phyloP scores from a whole-genome alignment of 2,797 vertebrate genomes.

The Cyclopterus lumpus region DNA sequence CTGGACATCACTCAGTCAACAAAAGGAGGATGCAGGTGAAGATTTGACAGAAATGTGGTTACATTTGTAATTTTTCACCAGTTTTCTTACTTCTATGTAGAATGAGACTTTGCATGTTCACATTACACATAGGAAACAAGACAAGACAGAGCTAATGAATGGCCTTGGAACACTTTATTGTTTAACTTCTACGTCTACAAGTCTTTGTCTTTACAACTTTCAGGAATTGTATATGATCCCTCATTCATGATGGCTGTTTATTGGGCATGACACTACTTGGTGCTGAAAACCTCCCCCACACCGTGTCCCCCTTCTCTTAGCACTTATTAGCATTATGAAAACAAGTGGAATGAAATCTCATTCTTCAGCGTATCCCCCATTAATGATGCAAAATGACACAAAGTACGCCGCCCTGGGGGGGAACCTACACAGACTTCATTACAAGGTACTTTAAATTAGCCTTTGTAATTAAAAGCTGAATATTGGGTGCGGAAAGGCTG shows the following conservation, averaged over 20 bases:
- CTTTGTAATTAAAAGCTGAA: constrained; percentile 80
- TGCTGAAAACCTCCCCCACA: constrained; percentile 25
- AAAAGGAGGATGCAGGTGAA: not conserved
- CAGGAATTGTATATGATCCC: constrained; percentile 68
- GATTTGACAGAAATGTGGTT: not conserved
- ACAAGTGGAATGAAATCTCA: constrained; percentile 65
- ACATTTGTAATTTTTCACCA: not conserved
- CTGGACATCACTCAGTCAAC: constrained; percentile 2
- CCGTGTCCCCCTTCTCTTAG: constrained; percentile 30
- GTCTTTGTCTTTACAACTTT: constrained; percentile 64
- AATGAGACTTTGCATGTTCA: not conserved
- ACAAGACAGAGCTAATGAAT: constrained; percentile 50
- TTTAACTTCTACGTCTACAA: constrained; percentile 46
- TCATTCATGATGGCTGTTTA: constrained; percentile 57
- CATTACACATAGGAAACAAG: constrained; percentile 28
- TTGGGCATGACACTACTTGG: constrained; percentile 53
- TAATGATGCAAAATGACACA: constrained; percentile 78
- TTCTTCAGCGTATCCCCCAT: constrained; percentile 67
- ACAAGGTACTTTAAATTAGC: constrained; percentile 82
- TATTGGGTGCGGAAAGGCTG: constrained; percentile 65
- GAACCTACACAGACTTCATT: constrained; percentile 74
- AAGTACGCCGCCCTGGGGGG: constrained; percentile 62
- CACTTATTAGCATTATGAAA: constrained; percentile 66
- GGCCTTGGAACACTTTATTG: constrained; percentile 59
- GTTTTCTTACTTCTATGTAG: not conserved